Percentiles rank a stretch among this genome's conserved stretches.
Conservation (phyloP, 2,113 vertebrate genomes). For the Zootoca vivipara region DNA sequence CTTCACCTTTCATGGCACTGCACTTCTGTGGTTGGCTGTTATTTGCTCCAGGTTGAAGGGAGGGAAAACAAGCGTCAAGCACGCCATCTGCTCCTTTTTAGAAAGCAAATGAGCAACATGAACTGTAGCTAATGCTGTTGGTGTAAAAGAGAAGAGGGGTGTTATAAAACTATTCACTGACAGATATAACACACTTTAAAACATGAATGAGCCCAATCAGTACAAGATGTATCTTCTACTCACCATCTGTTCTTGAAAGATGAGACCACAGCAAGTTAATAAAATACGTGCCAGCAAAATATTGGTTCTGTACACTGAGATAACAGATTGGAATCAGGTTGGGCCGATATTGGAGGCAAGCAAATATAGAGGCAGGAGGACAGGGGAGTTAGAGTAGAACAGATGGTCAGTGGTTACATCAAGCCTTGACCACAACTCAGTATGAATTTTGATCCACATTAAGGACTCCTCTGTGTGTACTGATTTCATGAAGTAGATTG, state of each 20-base stretch:
- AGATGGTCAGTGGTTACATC: not conserved
- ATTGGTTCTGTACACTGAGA: not conserved
- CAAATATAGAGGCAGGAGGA: not conserved
- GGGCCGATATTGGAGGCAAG: not conserved
- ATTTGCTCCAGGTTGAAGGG: constrained; percentile 16
- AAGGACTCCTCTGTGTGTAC: not conserved
- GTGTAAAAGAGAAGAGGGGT: constrained; percentile 46
- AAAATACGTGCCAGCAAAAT: not conserved
- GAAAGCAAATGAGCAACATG: constrained; percentile 34
- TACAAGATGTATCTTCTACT: constrained; percentile 5
- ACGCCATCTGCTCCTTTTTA: constrained; percentile 52
- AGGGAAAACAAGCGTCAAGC: constrained; percentile 35
- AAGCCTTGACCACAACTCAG: not conserved
- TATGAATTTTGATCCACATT: not conserved
- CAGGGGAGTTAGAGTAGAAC: not conserved
- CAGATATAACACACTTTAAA: constrained; percentile 56
- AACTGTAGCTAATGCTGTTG: constrained; percentile 50
- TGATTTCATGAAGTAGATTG: not conserved
- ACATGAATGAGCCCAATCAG: constrained; percentile 44
- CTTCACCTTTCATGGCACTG: constrained; percentile 22
- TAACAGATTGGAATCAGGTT: accelerated
- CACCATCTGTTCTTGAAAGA: constrained; percentile 44
- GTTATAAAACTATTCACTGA: constrained; percentile 51
- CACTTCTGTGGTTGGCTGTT: constrained; percentile 22
- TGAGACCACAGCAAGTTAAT: constrained; percentile 15